These are phyloP conservation scores for Myripristis murdjan DNA, from an alignment of 2,797 vertebrate species.

Conservation along the genomic window DNA sequence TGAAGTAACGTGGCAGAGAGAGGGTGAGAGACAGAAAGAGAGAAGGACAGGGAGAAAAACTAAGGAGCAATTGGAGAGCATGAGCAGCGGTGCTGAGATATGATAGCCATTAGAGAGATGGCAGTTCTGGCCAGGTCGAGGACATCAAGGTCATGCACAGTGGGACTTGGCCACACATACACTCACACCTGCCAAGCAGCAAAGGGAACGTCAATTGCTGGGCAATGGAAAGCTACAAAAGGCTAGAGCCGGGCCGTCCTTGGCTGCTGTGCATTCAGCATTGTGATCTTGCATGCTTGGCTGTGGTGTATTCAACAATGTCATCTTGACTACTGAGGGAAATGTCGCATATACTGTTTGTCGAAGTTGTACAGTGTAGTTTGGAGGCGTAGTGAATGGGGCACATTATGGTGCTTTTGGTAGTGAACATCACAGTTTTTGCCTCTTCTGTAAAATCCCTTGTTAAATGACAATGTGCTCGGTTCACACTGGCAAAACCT, in stretches of 20 bases:
- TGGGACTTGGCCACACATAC: slow-evolving; percentile 75
- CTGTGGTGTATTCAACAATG: slow-evolving; percentile 33
- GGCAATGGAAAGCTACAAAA: slow-evolving; percentile 48
- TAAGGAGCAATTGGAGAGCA: slow-evolving; percentile 37
- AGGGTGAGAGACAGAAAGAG: slow-evolving; percentile 34
- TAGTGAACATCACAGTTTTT: neutral
- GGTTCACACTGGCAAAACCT: slow-evolving; percentile 15
- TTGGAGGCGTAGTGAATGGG: neutral
- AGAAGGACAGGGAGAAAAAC: slow-evolving; percentile 9
- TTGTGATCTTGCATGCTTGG: neutral
- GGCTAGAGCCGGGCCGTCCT: slow-evolving; percentile 56
- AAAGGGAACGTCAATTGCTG: slow-evolving; percentile 60
- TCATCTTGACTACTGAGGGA: slow-evolving; percentile 50
- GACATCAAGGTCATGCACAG: slow-evolving; percentile 77
- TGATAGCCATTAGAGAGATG: slow-evolving; percentile 75
- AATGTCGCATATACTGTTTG: neutral
- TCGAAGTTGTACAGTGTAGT: neutral
- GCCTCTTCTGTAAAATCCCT: neutral
- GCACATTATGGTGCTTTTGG: neutral
- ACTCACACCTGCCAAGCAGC: slow-evolving; percentile 72
- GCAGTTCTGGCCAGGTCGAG: slow-evolving; percentile 71
- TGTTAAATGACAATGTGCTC: neutral
- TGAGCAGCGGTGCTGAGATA: slow-evolving; percentile 67
- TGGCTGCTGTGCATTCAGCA: slow-evolving; percentile 46
- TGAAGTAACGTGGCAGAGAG: slow-evolving; percentile 12